Percentiles rank a stretch among this genome's conserved stretches.
These are phyloP conservation scores for Montipora capricornis DNA, from an alignment of 64 coral and sea anemone species.

Conservation along the genomic window DNA sequence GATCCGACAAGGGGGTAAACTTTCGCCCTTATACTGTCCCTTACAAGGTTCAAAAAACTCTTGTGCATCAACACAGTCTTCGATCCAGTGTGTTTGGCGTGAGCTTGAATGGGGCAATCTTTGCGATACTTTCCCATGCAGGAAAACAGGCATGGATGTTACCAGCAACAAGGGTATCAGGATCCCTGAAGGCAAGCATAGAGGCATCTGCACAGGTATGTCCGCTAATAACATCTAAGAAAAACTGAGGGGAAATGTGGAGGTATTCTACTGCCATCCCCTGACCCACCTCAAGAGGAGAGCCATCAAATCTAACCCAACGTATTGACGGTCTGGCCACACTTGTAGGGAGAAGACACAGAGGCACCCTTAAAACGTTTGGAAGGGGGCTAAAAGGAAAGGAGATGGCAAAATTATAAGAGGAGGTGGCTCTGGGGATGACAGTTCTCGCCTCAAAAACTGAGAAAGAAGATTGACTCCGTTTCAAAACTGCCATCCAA, in stretches of 20 bases:
- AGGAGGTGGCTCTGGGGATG: neutral
- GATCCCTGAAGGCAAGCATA: conserved; percentile 27
- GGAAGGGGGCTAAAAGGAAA: neutral
- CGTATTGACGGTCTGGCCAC: neutral
- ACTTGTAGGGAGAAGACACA: neutral
- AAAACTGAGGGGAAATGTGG: neutral
- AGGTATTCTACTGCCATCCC: neutral
- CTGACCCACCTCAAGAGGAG: conserved; percentile 13
- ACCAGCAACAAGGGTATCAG: conserved; percentile 27
- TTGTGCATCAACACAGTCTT: neutral
- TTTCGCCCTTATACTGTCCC: conserved; percentile 17
- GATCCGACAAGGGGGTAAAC: neutral
- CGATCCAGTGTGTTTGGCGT: neutral
- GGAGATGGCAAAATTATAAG: neutral
- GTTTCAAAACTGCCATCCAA: conserved; percentile 37
- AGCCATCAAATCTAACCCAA: conserved; percentile 15
- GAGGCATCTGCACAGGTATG: neutral
- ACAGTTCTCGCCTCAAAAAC: conserved; percentile 2
- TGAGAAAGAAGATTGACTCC: neutral
- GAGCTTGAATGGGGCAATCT: conserved; percentile 2
- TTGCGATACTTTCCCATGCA: conserved; percentile 5
- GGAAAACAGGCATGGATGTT: conserved; percentile 3
- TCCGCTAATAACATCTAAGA: neutral
- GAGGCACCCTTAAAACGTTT: neutral
- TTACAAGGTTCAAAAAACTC: conserved; percentile 40